A percentile compares a stretch with the other conserved stretches of the same genome.
Evolutionary conservation across 2,113 vertebrate genomes (phyloP).

Genomic region (Haemorhous mexicanus): DNA sequence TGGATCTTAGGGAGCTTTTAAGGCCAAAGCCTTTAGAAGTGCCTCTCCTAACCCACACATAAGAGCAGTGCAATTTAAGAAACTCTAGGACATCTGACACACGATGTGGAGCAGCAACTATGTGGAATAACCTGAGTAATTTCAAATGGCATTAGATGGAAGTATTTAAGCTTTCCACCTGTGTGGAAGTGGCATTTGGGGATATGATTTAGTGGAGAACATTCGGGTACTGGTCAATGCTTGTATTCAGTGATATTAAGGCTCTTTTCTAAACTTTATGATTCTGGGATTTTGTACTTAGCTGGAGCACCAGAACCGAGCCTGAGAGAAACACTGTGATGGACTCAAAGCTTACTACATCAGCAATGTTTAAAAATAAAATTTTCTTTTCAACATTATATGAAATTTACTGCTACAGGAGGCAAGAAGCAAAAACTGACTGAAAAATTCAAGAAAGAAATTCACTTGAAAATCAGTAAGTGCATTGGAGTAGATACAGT

Average conservation of each 20-base stretch:
- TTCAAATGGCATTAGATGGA: background rate
- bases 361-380: background rate
- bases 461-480: background rate
- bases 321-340: background rate
- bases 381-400: background rate
- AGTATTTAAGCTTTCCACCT: background rate
- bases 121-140: background rate
- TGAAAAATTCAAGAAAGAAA: background rate
- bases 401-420: background rate
- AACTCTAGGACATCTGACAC: background rate
- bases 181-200: no score
- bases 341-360: background rate
- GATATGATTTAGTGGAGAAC: background rate
- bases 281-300: background rate
- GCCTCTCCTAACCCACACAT: background rate
- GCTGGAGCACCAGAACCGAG: background rate
- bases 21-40: background rate
- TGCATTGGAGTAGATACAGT: background rate
- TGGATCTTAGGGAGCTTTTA: background rate
- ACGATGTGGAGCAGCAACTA: background rate
- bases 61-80: background rate
- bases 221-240: background rate
- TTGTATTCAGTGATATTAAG: background rate
- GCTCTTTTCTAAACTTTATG: background rate
- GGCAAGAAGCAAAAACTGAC: background rate